phyloP scores from a whole-genome alignment of 2,113 vertebrate genomes.

The Nothoprocta pentlandii region DNA sequence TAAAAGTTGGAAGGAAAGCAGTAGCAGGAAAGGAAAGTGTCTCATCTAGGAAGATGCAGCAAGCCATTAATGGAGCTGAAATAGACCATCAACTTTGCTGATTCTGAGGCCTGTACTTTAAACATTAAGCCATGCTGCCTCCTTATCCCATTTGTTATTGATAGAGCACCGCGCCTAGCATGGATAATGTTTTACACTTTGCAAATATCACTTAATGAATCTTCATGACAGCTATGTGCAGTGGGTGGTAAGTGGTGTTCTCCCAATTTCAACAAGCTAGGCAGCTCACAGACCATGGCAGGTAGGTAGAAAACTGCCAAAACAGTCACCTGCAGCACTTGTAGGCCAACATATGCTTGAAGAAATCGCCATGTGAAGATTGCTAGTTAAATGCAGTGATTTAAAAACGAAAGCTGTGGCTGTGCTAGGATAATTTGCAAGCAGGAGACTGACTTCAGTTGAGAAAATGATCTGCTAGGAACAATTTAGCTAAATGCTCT shows the following conservation, averaged over 20 bases:
- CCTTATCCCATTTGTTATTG: constrained; percentile 39
- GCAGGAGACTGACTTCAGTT: background rate
- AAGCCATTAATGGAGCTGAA: constrained; percentile 13
- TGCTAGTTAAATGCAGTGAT: background rate
- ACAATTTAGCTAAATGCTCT: background rate
- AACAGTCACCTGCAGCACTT: background rate
- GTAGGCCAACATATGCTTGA: background rate
- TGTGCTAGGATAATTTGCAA: background rate
- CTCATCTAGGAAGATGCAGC: background rate
- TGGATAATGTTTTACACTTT: constrained; percentile 31
- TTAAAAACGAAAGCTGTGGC: background rate
- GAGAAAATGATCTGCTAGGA: background rate
- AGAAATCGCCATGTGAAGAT: background rate
- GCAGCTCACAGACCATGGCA: background rate
- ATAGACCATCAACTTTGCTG: constrained; percentile 10
- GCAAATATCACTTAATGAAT: constrained; percentile 66
- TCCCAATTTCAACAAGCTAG: background rate
- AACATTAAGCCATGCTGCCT: constrained; percentile 36
- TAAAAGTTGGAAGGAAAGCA: background rate
- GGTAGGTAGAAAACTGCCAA: background rate
- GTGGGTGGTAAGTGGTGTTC: background rate
- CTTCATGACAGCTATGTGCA: fast-evolving
- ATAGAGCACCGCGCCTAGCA: constrained; percentile 22
- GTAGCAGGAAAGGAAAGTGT: fast-evolving
- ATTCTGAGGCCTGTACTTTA: background rate